phyloP scores from a whole-genome alignment of 2,888 invertebrate genomes.

The Xestobium rufovillosum region DNA sequence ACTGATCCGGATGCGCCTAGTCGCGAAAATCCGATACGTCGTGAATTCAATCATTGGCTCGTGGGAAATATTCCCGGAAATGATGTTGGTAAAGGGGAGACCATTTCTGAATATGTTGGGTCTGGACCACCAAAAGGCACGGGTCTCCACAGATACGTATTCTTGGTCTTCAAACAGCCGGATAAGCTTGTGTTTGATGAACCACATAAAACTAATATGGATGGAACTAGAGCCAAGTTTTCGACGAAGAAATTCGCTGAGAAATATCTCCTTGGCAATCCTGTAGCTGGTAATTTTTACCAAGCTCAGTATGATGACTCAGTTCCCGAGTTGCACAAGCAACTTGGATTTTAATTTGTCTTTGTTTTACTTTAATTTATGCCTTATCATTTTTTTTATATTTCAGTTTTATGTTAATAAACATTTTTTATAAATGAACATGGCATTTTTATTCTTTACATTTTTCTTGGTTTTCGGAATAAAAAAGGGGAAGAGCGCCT shows the following conservation, averaged over 20 bases:
- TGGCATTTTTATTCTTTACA: too few species aligned
- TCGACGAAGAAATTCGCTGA: slow-evolving; percentile 49
- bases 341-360: slow-evolving; percentile 5
- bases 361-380: too few species aligned
- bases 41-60: slow-evolving; percentile 74
- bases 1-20: slow-evolving; percentile 73
- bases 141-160: slow-evolving; percentile 66
- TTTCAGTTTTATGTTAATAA: too few species aligned
- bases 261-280: slow-evolving; percentile 51
- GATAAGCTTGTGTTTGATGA: slow-evolving; percentile 40
- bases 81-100: slow-evolving; percentile 55
- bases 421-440: too few species aligned
- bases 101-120: slow-evolving; percentile 56
- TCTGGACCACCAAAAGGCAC: slow-evolving; percentile 66
- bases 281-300: slow-evolving; percentile 57
- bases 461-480: too few species aligned
- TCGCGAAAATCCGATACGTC: slow-evolving; percentile 56
- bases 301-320: slow-evolving; percentile 54
- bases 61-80: slow-evolving; percentile 64
- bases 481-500: too few species aligned
- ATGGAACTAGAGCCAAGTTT: slow-evolving; percentile 51
- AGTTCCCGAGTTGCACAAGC: slow-evolving; percentile 37
- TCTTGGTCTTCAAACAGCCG: slow-evolving; percentile 61
- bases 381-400: too few species aligned
- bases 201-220: slow-evolving; percentile 11